Base-by-base conservation (phyloP, 1,140 invertebrate species). In the Tetraneura akinire region DNA sequence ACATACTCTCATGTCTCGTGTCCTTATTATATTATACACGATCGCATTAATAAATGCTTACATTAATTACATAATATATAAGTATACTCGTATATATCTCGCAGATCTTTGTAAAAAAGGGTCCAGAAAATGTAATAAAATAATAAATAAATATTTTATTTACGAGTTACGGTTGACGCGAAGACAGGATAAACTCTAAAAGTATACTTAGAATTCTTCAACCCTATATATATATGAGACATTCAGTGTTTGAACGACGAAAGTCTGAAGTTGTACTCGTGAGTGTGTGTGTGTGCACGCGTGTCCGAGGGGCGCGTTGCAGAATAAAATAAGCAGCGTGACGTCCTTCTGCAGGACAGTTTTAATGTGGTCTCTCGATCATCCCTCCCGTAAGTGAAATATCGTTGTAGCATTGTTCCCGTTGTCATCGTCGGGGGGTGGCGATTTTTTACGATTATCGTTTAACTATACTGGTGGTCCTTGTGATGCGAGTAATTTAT, bases 311-410 rank as follows among this genome's bases (percentile, higher is more conserved):
- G 70, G 70, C 26, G 70, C n/a, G n/a, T n/a, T n/a, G n/a, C 29
- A n/a, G 70, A 51, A 57, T 55, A 74, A 74, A 55, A 74, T 29
- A 74, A 74, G 32, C 49, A 74, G 49, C 71, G n/a, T 74, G 49
- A 57, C 49, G 49, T 74, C 70, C 71, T 74, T 49, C 71, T 74
- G 29, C 51, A 55, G 71, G 49, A 74, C 51, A 74, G 49, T 57
- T 74, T 53, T 57, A 55, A 74, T 74, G 49, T 74, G 71, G n/a
- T n/a, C 49, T 74, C 71, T 55, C 18, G 71, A 55, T 74, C 71
- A 37, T 74, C 49, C 71, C 71, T 53, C 42, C 51, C 32, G 32
- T 55, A 42, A 74, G 49, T 74, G 71, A 74, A 74, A 74, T 74
- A 74, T 74, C 51, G 71, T 55, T 13, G 18, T 74, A 23, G 71